Percentiles rank a stretch among this genome's conserved stretches.
These are phyloP conservation scores for Cinclus cinclus DNA, from an alignment of 2,113 vertebrate genomes.

Conservation along the genomic window DNA sequence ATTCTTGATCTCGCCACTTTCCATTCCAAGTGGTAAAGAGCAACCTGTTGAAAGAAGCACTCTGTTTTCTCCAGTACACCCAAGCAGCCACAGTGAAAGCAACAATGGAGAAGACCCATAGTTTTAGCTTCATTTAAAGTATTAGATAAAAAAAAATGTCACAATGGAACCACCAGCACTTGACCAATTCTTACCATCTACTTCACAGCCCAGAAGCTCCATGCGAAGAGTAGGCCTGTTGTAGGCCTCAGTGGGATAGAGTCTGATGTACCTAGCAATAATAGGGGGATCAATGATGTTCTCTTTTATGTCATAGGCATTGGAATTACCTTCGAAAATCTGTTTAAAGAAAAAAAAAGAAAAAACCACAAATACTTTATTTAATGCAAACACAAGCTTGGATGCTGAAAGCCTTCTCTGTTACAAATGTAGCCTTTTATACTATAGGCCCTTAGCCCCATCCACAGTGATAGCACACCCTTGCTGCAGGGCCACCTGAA, in stretches of 20 bases:
- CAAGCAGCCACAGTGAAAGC: neutral
- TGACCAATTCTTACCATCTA: constrained; percentile 80
- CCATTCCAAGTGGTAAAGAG: constrained; percentile 86
- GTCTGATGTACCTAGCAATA: constrained; percentile 85
- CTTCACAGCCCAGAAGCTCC: constrained; percentile 91
- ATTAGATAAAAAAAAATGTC: neutral
- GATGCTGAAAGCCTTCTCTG: neutral
- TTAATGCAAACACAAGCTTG: neutral
- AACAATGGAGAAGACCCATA: neutral
- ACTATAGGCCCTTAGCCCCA: neutral
- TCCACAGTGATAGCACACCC: neutral
- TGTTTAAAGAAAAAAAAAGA: constrained; percentile 44
- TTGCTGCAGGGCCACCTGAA: neutral
- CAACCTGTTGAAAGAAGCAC: constrained; percentile 74
- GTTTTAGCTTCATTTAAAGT: neutral
- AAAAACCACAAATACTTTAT: neutral
- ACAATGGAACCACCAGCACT: neutral
- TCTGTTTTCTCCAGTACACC: neutral
- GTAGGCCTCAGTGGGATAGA: constrained; percentile 80
- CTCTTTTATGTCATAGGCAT: constrained; percentile 74
- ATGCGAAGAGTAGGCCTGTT: constrained; percentile 86
- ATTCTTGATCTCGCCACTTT: constrained; percentile 75
- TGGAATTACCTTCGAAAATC: constrained; percentile 86
- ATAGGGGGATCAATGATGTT: constrained; percentile 89
- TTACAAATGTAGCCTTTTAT: neutral